Base-by-base conservation (phyloP, 1,140 invertebrate species). In the Drosophila equinoxialis region DNA sequence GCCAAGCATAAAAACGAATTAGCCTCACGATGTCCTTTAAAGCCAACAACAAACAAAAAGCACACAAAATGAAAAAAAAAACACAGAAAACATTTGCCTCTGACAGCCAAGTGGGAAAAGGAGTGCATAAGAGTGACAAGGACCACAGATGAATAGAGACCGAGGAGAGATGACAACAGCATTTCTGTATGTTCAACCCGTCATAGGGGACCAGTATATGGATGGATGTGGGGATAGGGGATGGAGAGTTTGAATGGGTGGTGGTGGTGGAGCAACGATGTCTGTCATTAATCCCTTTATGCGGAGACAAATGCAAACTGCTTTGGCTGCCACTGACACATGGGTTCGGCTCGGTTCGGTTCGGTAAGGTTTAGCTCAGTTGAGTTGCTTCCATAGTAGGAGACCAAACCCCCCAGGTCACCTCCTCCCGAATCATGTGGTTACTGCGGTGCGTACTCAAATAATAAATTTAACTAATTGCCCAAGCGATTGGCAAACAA, bases 391-490 rank as follows among this genome's bases (percentile, higher is more conserved):
- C 11, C 37, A 39, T 39, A 11, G 37, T 39, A 41, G 30, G 30
- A 30, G 30, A 37, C 35, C 11, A 13, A 13, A 11, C 37, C 37
- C 0, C 37, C 11, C 11, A 2, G 13, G 1, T 4, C 37, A 10
- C 35, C 60, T 14, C 35, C 51, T 59, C 2, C 54, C 60, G 41
- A 59, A 55, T 59, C 55, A 58, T 81, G 84, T 65, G 84, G 84
- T 84, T 87, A 77, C 37, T 87, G 84, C 41, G 80, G 80, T 89
- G 77, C 80, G 69, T 84, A 81, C 55, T 74, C 84, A 84, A 87
- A 87, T 87, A 87, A 87, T 87, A 87, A 87, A 87, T 89, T 87
- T 84, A 89, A 89, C 84, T 87, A 87, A 87, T 87, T 87, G 84
- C 66, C 64, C 45, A 58, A 75, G 55, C 79, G 83, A 86, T 87